Evolutionary conservation across 2,888 invertebrate genomes (phyloP).

Genomic region (Smittia sp.): DNA sequence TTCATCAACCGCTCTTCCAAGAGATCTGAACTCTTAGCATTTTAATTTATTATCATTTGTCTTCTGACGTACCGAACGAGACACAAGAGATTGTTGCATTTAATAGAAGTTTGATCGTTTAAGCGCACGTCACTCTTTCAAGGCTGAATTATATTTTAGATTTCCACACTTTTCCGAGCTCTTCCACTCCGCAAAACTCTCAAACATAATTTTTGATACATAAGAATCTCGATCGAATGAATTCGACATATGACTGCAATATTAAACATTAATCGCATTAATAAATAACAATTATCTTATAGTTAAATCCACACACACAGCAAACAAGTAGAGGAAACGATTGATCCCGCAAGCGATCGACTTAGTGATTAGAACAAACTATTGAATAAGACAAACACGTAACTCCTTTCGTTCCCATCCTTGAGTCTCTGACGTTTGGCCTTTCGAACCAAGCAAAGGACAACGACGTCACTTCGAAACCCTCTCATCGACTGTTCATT

Average conservation of each 20-base stretch:
- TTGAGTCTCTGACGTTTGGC: neutral
- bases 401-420: neutral
- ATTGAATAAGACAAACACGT: neutral
- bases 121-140: neutral
- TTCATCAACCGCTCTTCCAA: neutral
- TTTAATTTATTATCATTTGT: neutral
- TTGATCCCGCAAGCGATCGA: neutral
- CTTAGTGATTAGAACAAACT: constrained; percentile 3
- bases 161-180: neutral
- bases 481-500: too few relatives aligned
- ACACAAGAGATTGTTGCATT: constrained; percentile 32
- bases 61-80: neutral
- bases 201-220: neutral
- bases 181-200: too few relatives aligned
- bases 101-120: constrained; percentile 24
- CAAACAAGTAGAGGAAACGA: neutral
- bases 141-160: constrained; percentile 26
- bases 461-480: neutral
- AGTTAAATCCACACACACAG: neutral
- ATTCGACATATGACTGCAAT: constrained; percentile 39
- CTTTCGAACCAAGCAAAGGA: neutral
- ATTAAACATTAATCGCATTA: constrained; percentile 39
- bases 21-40: neutral
- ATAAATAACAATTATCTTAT: neutral
- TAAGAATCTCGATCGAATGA: constrained; percentile 20